Base-by-base conservation (phyloP, 1,140 invertebrate genomes). In the Lycorma delicatula region DNA sequence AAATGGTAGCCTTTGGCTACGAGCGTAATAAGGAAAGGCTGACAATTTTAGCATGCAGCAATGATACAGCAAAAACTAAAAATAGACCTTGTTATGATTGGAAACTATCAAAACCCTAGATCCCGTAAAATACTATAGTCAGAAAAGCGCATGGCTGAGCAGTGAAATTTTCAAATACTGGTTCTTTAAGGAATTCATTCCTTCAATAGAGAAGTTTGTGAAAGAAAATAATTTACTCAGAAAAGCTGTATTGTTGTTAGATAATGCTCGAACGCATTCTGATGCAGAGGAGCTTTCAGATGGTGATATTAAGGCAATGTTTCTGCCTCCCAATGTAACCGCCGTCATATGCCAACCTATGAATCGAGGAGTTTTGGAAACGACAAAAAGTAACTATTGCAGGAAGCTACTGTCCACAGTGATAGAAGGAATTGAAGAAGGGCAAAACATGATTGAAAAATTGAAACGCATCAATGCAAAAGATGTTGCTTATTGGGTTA, bases 191-290 rank as follows among this genome's bases (percentile, higher is more conserved):
- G 28, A 47, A 47, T 56, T 56, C 20, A 27, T 56, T 7, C 54
- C 41, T 53, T 57, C 20, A 62, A 63, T 54, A 58, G 58, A 44
- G 25, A 44, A 57, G 18, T 68, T 66, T 58, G 60, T 66, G n/a
- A 38, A 54, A 60, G 38, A 56, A 52, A 67, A 68, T 46, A 60
- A 66, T 60, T 59, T 71, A 25, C 60, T 59, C 51, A 55, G 60
- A 59, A 70, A 72, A 68, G 69, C 68, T n/a, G 23, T 74, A 46
- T 62, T 74, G 12, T 53, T 73, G 62, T 57, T 74, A 25, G 68
- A 75, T 58, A 73, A 74, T 64, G 65, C 64, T 28, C 51, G 62
- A 13, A 54, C 58, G 11, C 65, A 70, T 63, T 64, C 64, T 54
- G 51, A 54, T 22, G 28, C 34, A 22, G 7, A 47, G 41, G 18